Evolutionary conservation across 2,113 vertebrate species (phyloP).

Genomic region (Solea solea): DNA sequence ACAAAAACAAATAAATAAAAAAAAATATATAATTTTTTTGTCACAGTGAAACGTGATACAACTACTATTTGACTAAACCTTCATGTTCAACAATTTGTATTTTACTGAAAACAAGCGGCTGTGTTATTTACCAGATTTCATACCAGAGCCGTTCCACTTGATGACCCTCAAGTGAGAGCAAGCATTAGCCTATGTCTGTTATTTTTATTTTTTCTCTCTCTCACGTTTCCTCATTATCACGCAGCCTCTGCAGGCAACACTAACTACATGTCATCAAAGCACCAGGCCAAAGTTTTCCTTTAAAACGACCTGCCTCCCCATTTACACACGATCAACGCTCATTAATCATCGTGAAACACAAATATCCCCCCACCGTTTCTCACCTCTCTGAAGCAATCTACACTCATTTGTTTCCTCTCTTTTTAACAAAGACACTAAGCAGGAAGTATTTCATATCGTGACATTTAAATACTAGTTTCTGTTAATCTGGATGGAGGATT

Average conservation of each 20-base stretch:
- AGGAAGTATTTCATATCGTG: constrained; percentile 7
- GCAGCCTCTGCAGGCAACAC: constrained; percentile 17
- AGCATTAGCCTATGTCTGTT: not conserved
- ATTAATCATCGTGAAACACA: constrained; percentile 59
- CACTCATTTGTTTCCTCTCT: constrained; percentile 41
- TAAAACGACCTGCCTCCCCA: constrained; percentile 27
- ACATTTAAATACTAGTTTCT: constrained; percentile 21
- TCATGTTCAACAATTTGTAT: not conserved
- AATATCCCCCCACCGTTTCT: constrained; percentile 46
- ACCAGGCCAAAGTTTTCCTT: constrained; percentile 34
- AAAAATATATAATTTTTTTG: not conserved
- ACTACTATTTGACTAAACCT: not conserved
- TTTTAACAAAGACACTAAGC: constrained; percentile 32
- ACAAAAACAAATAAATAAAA: too few species aligned
- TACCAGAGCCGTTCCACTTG: constrained; percentile 2
- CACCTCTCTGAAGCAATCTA: constrained; percentile 26
- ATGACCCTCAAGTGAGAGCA: constrained; percentile 26
- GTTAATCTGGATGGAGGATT: not conserved
- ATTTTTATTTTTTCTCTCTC: too few species aligned
- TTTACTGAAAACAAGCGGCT: not conserved
- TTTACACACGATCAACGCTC: constrained; percentile 43
- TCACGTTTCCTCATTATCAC: constrained; percentile 42
- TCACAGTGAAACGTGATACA: not conserved
- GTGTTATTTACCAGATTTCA: constrained; percentile 1
- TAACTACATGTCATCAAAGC: constrained; percentile 8